A percentile compares a stretch with the other conserved stretches of the same genome.
These are phyloP conservation scores for Musca domestica DNA, from an alignment of 1,140 invertebrate species.

Conservation along the genomic window DNA sequence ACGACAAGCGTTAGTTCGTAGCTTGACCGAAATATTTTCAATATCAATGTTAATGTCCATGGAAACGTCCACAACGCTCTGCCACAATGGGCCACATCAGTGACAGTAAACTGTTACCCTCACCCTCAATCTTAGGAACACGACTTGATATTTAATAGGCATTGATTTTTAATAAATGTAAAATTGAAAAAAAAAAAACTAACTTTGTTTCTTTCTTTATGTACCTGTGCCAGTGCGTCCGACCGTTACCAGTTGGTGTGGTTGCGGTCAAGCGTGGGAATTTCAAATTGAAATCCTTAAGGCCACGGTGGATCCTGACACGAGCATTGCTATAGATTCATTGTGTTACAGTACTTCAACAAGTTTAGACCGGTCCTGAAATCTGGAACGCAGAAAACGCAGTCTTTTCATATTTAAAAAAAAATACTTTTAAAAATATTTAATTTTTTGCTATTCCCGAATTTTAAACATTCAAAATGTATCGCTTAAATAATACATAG, in stretches of 20 bases:
- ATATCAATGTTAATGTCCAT: constrained; percentile 19
- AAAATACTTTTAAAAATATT: not conserved
- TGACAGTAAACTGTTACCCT: not conserved
- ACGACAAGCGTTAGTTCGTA: no score
- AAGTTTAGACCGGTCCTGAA: constrained; percentile 5
- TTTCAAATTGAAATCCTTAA: not conserved
- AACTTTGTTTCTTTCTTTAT: no score
- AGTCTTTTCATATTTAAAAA: not conserved
- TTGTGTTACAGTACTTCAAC: not conserved
- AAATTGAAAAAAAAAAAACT: not conserved
- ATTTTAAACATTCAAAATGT: no score
- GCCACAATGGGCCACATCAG: not conserved
- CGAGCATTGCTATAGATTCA: not conserved
- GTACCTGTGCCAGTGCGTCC: no score
- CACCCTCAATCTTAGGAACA: not conserved
- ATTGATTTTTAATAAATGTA: constrained; percentile 6
- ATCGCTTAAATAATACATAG: no score
- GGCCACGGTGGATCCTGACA: no score
- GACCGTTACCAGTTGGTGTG: not conserved
- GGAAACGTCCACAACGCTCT: not conserved
- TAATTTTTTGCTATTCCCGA: not conserved
- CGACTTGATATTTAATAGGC: not conserved
- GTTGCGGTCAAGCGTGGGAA: not conserved
- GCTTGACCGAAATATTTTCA: not conserved
- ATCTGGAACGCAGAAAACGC: not conserved